Conservation (phyloP, 2,888 invertebrate genomes). For the Ctenicera cuprea region DNA sequence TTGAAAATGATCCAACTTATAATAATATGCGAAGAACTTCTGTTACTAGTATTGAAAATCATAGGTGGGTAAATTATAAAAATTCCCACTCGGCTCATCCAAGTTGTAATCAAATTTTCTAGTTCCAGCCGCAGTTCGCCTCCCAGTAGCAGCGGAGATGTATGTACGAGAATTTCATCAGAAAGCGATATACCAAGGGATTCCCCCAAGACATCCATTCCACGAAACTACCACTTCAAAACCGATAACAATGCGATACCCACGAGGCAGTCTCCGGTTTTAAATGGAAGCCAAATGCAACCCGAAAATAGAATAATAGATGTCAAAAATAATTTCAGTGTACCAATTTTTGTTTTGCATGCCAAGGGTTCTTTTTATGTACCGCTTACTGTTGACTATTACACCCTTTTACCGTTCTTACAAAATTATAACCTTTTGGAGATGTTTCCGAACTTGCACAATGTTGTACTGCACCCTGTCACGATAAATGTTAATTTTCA, state of each 20-base stretch:
- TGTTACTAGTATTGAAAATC: slow-evolving; percentile 72
- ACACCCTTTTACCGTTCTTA: slow-evolving; percentile 82
- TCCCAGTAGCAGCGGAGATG: slow-evolving; percentile 64
- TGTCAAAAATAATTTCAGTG: slow-evolving; percentile 73
- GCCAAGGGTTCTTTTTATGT: slow-evolving; percentile 93
- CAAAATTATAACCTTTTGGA: slow-evolving; percentile 78
- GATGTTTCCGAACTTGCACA: slow-evolving; percentile 74
- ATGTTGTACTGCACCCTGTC: slow-evolving; percentile 86
- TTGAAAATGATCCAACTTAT: slow-evolving; percentile 51
- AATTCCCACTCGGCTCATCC: too few species aligned
- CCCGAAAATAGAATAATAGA: slow-evolving; percentile 24
- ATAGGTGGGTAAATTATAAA: slow-evolving; percentile 64
- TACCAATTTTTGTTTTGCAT: slow-evolving; percentile 94
- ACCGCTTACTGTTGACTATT: slow-evolving; percentile 87
- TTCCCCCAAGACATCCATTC: not conserved
- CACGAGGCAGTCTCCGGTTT: slow-evolving; percentile 1
- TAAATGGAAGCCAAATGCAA: slow-evolving; percentile 25
- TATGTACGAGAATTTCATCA: slow-evolving; percentile 26
- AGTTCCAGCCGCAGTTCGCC: slow-evolving; percentile 70
- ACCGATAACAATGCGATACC: slow-evolving; percentile 14
- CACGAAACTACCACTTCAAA: slow-evolving; percentile 33
- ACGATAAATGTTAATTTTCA: slow-evolving; percentile 92
- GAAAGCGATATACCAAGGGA: slow-evolving; percentile 28
- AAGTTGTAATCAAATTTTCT: slow-evolving; percentile 25
- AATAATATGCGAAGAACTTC: slow-evolving; percentile 64